Evolutionary conservation across 2,888 invertebrate genomes (phyloP).

Genomic region (Dynastes grantii): DNA sequence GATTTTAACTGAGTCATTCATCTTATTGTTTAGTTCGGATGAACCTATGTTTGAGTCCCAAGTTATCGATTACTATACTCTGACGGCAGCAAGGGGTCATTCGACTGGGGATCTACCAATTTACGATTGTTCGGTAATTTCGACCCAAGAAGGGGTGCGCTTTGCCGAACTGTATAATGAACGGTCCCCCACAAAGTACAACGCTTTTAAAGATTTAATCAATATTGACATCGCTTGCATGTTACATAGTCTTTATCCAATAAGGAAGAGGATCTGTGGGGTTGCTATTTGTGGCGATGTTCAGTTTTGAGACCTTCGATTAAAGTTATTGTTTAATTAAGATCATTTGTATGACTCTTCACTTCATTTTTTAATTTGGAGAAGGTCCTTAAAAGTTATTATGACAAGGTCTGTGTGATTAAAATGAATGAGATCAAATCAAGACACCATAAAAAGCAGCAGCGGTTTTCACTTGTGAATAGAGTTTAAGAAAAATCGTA

Average conservation of each 20-base stretch:
- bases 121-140: slow-evolving; percentile 10
- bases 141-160: neutral
- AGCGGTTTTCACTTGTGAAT: too few species aligned
- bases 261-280: too few species aligned
- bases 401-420: too few species aligned
- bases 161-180: neutral
- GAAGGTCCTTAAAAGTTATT: too few species aligned
- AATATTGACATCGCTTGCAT: neutral
- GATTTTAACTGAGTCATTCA: slow-evolving; percentile 18
- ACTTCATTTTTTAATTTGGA: too few species aligned
- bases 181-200: neutral
- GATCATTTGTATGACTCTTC: too few species aligned
- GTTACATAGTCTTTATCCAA: neutral
- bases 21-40: slow-evolving; percentile 8
- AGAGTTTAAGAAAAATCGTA: too few species aligned
- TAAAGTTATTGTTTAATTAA: too few species aligned
- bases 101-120: neutral
- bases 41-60: neutral
- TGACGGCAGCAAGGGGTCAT: slow-evolving; percentile 4
- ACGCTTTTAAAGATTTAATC: slow-evolving; percentile 2
- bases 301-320: too few species aligned
- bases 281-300: too few species aligned
- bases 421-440: too few species aligned
- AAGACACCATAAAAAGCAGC: too few species aligned
- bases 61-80: slow-evolving; percentile 9